A percentile compares a stretch with the other conserved stretches of the same genome.
Evolutionary conservation across 1,140 invertebrate species (phyloP).

Genomic region (Brachionus rubens): DNA sequence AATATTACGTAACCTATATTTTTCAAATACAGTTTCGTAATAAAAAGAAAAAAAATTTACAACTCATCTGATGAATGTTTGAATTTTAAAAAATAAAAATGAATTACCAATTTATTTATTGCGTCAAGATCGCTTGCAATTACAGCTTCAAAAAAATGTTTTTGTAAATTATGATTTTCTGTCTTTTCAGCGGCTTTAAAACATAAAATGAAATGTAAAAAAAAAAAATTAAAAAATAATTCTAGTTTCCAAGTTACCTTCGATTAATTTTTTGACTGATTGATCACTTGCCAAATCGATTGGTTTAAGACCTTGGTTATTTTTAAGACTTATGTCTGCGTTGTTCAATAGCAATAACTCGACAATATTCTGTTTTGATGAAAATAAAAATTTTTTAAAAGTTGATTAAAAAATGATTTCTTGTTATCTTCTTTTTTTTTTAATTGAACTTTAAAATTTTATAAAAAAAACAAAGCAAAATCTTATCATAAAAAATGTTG

Average conservation of each 20-base stretch:
- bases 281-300: slow-evolving; percentile 64
- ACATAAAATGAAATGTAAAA: slow-evolving; percentile 41
- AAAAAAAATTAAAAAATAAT: neutral
- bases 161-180: slow-evolving; percentile 62
- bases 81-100: neutral
- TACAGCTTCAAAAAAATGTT: slow-evolving; percentile 65
- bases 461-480: neutral
- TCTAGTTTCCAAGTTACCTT: slow-evolving; percentile 53
- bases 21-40: too few species aligned
- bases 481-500: slow-evolving; percentile 19
- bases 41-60: too few species aligned
- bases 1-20: too few species aligned
- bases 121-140: slow-evolving; percentile 64
- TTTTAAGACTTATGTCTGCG: slow-evolving; percentile 63
- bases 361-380: slow-evolving; percentile 58
- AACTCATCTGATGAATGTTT: too few species aligned
- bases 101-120: slow-evolving; percentile 64
- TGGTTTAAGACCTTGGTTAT: slow-evolving; percentile 66
- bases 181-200: slow-evolving; percentile 64
- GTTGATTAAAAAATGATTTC: slow-evolving; percentile 50
- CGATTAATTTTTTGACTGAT: slow-evolving; percentile 65
- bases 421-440: neutral
- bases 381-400: slow-evolving; percentile 19
- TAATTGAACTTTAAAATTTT: slow-evolving; percentile 9
- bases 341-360: slow-evolving; percentile 58